These are phyloP conservation scores for Microtus oregoni DNA, from an alignment of 2,113 vertebrate species.

Conservation along the genomic window DNA sequence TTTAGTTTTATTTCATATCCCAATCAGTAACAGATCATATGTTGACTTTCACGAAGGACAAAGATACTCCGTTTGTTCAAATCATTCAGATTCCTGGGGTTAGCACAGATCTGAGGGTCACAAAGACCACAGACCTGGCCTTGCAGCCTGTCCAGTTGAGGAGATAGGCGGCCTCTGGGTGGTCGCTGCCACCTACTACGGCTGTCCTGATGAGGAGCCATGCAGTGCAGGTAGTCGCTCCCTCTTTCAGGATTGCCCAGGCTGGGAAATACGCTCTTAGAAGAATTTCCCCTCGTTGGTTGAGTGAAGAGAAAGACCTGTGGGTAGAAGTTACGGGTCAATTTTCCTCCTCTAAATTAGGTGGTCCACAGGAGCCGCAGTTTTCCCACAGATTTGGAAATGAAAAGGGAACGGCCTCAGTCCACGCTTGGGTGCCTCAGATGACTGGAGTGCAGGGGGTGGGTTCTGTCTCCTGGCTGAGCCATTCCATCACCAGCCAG, in stretches of 20 bases:
- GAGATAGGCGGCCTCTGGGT: background rate
- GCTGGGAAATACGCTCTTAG: background rate
- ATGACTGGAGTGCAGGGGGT: constrained; percentile 36
- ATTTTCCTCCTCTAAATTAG: background rate
- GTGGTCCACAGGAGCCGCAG: background rate
- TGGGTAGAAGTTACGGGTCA: background rate
- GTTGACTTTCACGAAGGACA: constrained; percentile 67
- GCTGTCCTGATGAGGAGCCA: background rate
- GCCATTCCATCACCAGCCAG: constrained; percentile 76
- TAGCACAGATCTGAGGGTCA: background rate
- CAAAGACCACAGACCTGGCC: background rate
- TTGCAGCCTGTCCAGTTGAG: background rate
- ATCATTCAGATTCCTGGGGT: background rate
- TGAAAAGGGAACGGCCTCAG: constrained; percentile 33
- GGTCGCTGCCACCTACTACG: background rate
- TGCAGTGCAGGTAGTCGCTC: background rate
- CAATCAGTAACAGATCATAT: constrained; percentile 52
- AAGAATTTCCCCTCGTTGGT: background rate
- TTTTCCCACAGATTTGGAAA: constrained; percentile 61
- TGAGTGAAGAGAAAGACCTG: background rate
- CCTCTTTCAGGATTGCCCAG: background rate
- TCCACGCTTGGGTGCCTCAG: constrained; percentile 18
- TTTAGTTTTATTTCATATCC: constrained; percentile 72
- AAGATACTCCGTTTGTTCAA: constrained; percentile 52
- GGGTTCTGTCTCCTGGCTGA: constrained; percentile 57